Base-by-base conservation (phyloP, 2,113 vertebrate genomes). In the Loxodonta africana region DNA sequence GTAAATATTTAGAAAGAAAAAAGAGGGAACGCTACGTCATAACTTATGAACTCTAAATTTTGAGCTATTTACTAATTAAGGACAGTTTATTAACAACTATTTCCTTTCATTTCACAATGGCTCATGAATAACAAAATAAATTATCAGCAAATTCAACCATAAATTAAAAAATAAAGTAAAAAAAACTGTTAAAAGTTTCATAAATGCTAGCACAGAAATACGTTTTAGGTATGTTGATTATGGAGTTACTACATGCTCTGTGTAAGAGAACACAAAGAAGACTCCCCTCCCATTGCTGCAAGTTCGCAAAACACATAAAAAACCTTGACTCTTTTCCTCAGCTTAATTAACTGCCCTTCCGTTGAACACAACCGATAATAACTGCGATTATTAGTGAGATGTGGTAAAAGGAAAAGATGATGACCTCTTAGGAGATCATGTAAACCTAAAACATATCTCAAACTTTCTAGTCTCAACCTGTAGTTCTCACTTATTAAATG, bases 381-480 rank as follows among this genome's bases (percentile, higher is more conserved):
- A 86, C 37, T 17, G 76, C 20, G 23, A 33, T 74, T 89, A 92
- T n/a, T 25, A 84, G 83, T 63, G 65, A 96, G 65, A 76, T 10
- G 20, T 21, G 33, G 51, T 89, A 57, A 88, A 91, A 97, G 28
- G 60, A 94, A 94, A 98, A 98, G 97, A 94, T 97, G 97, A 97
- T 91, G 97, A 96, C 96, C 97, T 95, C 97, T 98, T 93, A 93
- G 96, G 92, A 97, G 91, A 98, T 95, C 89, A 85, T 83, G 90
- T 85, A 97, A 98, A 97, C 97, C 95, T 97, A 95, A 97, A 97
- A 90, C 88, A 93, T 62, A 97, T 88, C 96, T 97, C 97, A 96
- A 86, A 96, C 96, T 95, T 98, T 98, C 96, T 60, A 98, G 98
- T 97, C 94, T 93, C 98, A 98, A 97, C 97, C 97, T 98, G 98